phyloP scores from a whole-genome alignment of 2,113 vertebrate species.

The Phocoena phocoena region DNA sequence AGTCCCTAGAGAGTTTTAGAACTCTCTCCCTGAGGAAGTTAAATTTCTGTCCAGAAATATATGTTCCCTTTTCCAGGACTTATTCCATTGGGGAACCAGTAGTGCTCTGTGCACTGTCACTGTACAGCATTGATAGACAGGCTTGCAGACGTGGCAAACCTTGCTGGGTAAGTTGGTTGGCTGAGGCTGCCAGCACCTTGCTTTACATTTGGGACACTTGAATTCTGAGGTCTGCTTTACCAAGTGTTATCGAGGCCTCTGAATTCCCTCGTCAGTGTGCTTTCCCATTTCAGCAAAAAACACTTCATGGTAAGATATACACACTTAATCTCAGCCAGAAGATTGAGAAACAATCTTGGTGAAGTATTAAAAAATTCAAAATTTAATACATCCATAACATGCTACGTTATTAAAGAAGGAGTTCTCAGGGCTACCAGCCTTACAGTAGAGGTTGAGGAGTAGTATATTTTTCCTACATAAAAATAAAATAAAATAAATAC shows the following conservation, averaged over 20 bases:
- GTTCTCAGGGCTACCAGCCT: no score
- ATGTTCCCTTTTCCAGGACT: not conserved
- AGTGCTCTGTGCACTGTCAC: not conserved
- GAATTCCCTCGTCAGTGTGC: not conserved
- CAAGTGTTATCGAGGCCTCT: not conserved
- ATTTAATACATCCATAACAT: no score
- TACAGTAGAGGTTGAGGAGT: no score
- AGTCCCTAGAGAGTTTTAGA: not conserved
- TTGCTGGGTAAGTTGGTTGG: not conserved
- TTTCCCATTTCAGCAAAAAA: not conserved
- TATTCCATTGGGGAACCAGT: not conserved
- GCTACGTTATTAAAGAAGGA: no score
- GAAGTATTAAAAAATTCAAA: not conserved
- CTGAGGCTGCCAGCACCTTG: not conserved
- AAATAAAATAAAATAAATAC: no score
- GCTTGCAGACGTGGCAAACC: not conserved
- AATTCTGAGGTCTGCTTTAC: not conserved
- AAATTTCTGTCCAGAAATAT: not conserved
- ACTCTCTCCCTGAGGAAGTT: not conserved
- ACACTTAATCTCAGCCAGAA: not conserved
- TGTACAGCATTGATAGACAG: no score
- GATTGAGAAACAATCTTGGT: not conserved
- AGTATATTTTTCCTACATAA: no score
- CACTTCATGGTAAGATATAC: not conserved
- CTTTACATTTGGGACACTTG: slow-evolving; percentile 1